Percentiles rank a stretch among this genome's conserved stretches.
Evolutionary conservation across 2,113 vertebrate species (phyloP).

Genomic region (Phaethornis superciliosus): DNA sequence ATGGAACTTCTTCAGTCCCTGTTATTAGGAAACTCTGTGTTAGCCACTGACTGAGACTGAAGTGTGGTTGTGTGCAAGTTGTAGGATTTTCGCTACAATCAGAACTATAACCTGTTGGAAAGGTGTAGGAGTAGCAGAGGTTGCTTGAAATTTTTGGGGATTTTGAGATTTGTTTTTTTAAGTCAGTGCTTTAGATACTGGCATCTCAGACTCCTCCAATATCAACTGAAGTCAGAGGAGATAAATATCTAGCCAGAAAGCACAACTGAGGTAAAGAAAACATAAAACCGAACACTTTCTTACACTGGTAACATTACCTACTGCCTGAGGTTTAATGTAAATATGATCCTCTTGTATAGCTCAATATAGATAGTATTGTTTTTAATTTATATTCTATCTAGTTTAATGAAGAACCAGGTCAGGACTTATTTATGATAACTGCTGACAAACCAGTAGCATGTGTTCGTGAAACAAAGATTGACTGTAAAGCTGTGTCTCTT

Average conservation of each 20-base stretch:
- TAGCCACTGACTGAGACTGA: neutral
- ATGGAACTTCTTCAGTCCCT: neutral
- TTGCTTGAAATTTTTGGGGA: neutral
- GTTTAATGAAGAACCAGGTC: constrained; percentile 28
- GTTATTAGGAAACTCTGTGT: neutral
- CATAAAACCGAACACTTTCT: neutral
- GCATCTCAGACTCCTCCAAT: neutral
- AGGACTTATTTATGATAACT: neutral
- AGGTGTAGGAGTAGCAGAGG: neutral
- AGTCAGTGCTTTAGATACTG: neutral
- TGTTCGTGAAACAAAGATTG: neutral
- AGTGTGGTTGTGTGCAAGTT: neutral
- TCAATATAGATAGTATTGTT: constrained; percentile 3
- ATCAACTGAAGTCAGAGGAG: neutral
- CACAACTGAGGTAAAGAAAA: neutral
- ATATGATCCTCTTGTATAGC: neutral
- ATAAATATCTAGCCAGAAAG: neutral
- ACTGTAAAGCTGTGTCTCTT: neutral
- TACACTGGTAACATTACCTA: neutral
- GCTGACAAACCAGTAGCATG: neutral
- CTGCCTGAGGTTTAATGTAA: constrained; percentile 6
- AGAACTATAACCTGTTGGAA: neutral
- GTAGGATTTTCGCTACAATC: neutral
- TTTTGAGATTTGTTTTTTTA: neutral
- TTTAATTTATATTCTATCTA: constrained; percentile 5